These are phyloP conservation scores for Borostomias antarcticus DNA, from an alignment of 2,797 vertebrate genomes.

Conservation along the genomic window DNA sequence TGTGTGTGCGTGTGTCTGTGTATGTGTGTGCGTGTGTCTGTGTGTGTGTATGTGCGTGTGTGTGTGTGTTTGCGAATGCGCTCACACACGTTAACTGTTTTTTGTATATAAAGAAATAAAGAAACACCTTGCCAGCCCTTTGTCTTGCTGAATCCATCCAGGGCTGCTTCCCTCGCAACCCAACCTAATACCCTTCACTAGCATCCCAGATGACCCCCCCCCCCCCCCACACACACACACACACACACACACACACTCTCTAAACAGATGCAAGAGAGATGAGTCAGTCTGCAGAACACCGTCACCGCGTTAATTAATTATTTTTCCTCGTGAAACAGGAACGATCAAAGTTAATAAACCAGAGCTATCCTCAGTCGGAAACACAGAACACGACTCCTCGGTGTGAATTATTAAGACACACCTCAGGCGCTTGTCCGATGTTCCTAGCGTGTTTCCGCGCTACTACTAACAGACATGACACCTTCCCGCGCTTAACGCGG, in stretches of 20 bases:
- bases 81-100: too few relatives aligned
- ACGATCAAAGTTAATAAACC: slow-evolving; percentile 59
- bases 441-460: slow-evolving; percentile 56
- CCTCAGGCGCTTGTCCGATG: slow-evolving; percentile 70
- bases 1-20: slow-evolving; percentile 13
- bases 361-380: slow-evolving; percentile 35
- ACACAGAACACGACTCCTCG: slow-evolving; percentile 50
- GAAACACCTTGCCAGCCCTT: neutral
- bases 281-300: slow-evolving; percentile 47
- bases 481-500: slow-evolving; percentile 45
- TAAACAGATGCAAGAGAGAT: slow-evolving; percentile 35
- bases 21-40: slow-evolving; percentile 2
- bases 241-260: slow-evolving; percentile 15
- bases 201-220: slow-evolving; percentile 6
- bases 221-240: slow-evolving; percentile 1
- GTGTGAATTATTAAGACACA: slow-evolving; percentile 69
- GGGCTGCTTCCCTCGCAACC: neutral
- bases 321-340: slow-evolving; percentile 52
- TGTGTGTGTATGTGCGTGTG: neutral
- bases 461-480: slow-evolving; percentile 52
- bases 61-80: neutral
- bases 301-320: slow-evolving; percentile 52
- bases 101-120: too few relatives aligned
- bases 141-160: neutral
- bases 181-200: neutral